Evolutionary conservation across 2,888 invertebrate genomes (phyloP), one percentile per base, ranked within the genome.

Genomic region (Himalopsyche tibetana): DNA sequence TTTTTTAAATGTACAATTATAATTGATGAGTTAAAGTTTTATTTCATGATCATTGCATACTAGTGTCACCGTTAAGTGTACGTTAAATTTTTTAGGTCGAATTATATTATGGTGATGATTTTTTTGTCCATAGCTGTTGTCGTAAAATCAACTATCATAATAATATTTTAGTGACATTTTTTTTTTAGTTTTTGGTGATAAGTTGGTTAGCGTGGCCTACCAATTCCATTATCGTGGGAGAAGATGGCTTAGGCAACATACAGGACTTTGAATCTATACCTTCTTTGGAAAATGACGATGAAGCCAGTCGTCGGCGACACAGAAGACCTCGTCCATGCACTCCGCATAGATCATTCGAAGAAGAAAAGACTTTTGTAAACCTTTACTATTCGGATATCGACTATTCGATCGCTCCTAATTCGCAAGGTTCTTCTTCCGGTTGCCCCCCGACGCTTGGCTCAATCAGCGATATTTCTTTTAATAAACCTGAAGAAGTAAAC

Each of bases 281-380:
- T 11, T 5, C 63, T 28, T 6, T 63, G 9, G 63, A 63, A 0
- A 28, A 80, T 6, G 85, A 82, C 11, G 85, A 87, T 36, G 83
- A 80, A 5, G n/a, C 80, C 11, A 17, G 28, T 8, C 83, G 83
- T 15, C 85, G 85, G n/a, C 63, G 82, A 3, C 87, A 87, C 55
- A 85, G 69, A 17, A 82, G 83, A 17, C 42, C 82, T 12, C 80
- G 85, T 0, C 87, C 85, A 6, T 87, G 87, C 42, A 83, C 85
- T 19, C 51, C 85, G 4, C 83, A 85, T 74, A 85, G 82, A 45
- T 81, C 85, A 38, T 81, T 83, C 5, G 83, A 85, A 15, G 38
- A 79, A 19, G 82, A 82, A 55, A 87, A 87, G 80, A 85, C 87
- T 19, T 38, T 87, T 11, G 82, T 85, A 28, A 87, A 87, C 55